These are phyloP conservation scores for Monoplex corrugatus DNA, from an alignment of 2,888 invertebrate species.

Conservation along the genomic window DNA sequence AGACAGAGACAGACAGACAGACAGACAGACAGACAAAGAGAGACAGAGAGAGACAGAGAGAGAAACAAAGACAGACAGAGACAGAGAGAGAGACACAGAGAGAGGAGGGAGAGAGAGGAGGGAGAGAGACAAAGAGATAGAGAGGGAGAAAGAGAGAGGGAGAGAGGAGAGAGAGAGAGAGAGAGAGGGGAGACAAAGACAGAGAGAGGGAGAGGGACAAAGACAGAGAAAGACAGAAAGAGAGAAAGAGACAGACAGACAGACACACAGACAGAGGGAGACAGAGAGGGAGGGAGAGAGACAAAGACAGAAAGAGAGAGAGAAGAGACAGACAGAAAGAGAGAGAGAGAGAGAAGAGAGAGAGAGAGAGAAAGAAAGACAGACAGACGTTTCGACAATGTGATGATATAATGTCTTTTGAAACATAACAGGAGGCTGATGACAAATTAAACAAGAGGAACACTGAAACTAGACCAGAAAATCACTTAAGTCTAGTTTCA, in stretches of 20 bases:
- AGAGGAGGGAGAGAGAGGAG: neutral
- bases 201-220: conserved; percentile 20
- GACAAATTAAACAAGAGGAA: too few species aligned
- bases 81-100: neutral
- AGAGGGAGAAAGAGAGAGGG: neutral
- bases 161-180: neutral
- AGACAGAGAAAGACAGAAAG: neutral
- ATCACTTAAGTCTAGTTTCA: too few species aligned
- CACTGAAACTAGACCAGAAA: too few species aligned
- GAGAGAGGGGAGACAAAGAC: neutral
- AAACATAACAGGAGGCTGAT: too few species aligned
- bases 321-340: conserved; percentile 25
- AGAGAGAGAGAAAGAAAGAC: neutral
- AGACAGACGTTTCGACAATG: too few species aligned
- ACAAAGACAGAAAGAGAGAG: neutral
- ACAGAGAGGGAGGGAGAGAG: neutral
- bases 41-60: too few species aligned
- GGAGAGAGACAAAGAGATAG: neutral
- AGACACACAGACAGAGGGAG: neutral
- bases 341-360: conserved; percentile 11
- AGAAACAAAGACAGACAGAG: neutral
- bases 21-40: too few species aligned
- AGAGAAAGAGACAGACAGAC: neutral
- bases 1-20: too few species aligned
- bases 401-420: too few species aligned